A percentile compares a stretch with the other conserved stretches of the same genome.
phyloP scores from a whole-genome alignment of 1,140 invertebrate species.

The Drosophila sp. region DNA sequence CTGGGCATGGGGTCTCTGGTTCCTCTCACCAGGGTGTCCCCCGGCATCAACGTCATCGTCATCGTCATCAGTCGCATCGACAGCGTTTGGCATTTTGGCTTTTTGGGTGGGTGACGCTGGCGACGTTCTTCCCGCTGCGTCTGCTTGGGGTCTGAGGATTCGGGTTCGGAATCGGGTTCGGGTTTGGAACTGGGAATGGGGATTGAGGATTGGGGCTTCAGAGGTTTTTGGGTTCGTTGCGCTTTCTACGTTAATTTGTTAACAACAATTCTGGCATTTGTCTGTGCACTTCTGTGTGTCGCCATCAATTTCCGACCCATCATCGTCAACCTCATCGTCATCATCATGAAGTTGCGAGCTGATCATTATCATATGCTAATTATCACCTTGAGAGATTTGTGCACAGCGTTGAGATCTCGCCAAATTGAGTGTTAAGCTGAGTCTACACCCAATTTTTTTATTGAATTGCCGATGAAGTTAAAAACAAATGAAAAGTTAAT shows the following conservation, averaged over 20 bases:
- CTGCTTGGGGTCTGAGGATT: conserved; percentile 42
- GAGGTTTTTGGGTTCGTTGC: conserved; percentile 62
- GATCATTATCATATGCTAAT: conserved; percentile 72
- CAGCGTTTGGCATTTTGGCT: conserved; percentile 60
- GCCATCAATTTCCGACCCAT: conserved; percentile 40
- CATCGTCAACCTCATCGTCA: conserved; percentile 8
- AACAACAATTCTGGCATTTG: conserved; percentile 68
- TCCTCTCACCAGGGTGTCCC: conserved; percentile 74
- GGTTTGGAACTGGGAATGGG: neutral
- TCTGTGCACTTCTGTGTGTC: conserved; percentile 61
- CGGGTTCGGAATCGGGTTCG: conserved; percentile 28
- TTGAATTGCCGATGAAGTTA: conserved; percentile 18
- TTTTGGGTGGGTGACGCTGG: conserved; percentile 59
- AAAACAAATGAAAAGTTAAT: conserved; percentile 3
- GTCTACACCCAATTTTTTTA: conserved; percentile 1
- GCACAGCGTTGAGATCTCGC: conserved; percentile 66
- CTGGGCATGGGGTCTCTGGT: conserved; percentile 31
- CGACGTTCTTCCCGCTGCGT: conserved; percentile 67
- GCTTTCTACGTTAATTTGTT: conserved; percentile 83
- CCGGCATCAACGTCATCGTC: conserved; percentile 78
- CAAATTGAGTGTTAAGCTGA: conserved; percentile 59
- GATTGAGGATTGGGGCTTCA: neutral
- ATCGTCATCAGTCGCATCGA: conserved; percentile 76
- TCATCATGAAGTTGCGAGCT: neutral
- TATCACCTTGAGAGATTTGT: conserved; percentile 53